Conservation (phyloP, 2,888 invertebrate genomes). For the Linyphia triangularis region DNA sequence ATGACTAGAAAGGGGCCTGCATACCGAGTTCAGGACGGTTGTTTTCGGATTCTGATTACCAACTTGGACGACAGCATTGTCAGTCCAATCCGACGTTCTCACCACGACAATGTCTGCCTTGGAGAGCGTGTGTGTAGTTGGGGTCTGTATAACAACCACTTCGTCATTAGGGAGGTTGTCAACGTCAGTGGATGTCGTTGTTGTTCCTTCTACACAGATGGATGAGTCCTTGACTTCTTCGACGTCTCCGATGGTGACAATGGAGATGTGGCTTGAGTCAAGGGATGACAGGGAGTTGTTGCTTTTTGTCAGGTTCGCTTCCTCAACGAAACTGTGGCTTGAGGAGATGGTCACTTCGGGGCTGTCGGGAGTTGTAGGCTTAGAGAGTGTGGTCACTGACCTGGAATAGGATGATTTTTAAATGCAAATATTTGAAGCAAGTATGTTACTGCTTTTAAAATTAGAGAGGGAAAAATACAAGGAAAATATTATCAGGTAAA, state of each 20-base stretch:
- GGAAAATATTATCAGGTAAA: not conserved
- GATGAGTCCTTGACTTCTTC: constrained; percentile 73
- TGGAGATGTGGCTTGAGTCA: constrained; percentile 72
- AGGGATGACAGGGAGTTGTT: constrained; percentile 51
- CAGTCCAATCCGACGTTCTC: constrained; percentile 68
- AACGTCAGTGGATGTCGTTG: constrained; percentile 70
- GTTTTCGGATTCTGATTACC: constrained; percentile 49
- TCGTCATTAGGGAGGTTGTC: constrained; percentile 57
- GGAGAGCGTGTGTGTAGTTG: constrained; percentile 58
- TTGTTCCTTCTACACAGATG: constrained; percentile 62
- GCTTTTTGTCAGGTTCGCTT: constrained; percentile 15
- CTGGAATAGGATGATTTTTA: constrained; percentile 20
- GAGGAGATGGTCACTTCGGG: constrained; percentile 71
- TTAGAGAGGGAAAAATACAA: not conserved
- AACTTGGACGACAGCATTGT: constrained; percentile 36
- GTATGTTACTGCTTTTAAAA: not conserved
- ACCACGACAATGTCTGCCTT: constrained; percentile 69
- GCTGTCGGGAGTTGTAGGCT: constrained; percentile 58
- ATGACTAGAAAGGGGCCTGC: constrained; percentile 65
- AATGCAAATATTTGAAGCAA: not conserved
- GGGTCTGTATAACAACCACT: constrained; percentile 47
- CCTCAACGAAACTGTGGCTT: constrained; percentile 69
- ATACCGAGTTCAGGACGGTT: constrained; percentile 21
- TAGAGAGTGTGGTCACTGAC: constrained; percentile 52
- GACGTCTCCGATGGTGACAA: constrained; percentile 73